Base-by-base conservation (phyloP, 2,797 vertebrate genomes). In the Neosalanx taihuensis region DNA sequence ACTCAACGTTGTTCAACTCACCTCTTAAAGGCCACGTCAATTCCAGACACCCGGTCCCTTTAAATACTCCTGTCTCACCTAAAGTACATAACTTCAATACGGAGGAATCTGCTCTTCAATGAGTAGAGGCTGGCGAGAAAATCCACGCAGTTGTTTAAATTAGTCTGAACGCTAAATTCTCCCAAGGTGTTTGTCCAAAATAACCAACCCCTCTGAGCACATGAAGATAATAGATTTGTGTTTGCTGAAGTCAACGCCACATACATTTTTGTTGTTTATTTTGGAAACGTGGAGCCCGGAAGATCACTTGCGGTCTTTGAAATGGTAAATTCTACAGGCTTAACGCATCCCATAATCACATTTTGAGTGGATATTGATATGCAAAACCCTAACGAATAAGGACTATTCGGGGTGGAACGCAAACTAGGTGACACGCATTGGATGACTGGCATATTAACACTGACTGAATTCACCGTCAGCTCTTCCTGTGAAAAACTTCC, bases 221-320 rank as follows among this genome's bases (percentile, higher is more conserved):
- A 29, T 64, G 30, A 64, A 56, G 59, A 73, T 75, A 57, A 60
- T 53, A 71, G 30, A 61, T 72, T 76, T 71, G 53, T 59, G 57
- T 76, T 74, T 81, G 68, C 65, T 71, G 65, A 72, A 75, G 72
- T 77, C 71, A 73, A 77, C 77, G 70, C 69, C 75, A 72, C 60
- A 69, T 64, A 41, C 53, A 23, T 37, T 29, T 51, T 46, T 57
- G 63, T 79, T 72, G 62, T 75, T 81, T 78, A 57, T 33, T 15
- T 20, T 37, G 17, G 30, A 37, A 26, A 71, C 46, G 35, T 49
- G 41, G 46, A 60, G 64, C 56, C 56, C 26, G 56, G 66, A 72
- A 69, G 69, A 72, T 59, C 63, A 78, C 72, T 53, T 51, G 58
- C 20, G 46, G 60, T 29, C 53, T 71, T 74, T 59, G 26, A 59